Conservation (phyloP, 2,113 vertebrate genomes). For the Chamaea fasciata region DNA sequence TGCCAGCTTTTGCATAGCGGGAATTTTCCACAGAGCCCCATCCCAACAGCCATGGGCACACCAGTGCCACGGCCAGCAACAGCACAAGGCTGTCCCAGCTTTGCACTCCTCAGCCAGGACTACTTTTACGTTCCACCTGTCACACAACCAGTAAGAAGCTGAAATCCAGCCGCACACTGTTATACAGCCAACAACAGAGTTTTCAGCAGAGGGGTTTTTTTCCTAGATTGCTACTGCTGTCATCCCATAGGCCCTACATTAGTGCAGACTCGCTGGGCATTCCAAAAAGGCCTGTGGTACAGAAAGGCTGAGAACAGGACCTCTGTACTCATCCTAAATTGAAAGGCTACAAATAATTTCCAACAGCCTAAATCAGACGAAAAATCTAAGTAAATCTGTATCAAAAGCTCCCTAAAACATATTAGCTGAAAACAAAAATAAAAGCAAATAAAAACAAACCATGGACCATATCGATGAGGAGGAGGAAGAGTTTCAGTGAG, state of each 20-base stretch:
- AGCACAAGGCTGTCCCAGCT: background rate
- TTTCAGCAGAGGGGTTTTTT: background rate
- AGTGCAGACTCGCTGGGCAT: background rate
- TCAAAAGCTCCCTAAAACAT: background rate
- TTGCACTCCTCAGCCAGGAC: background rate
- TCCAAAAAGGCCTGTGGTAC: background rate
- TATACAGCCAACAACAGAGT: background rate
- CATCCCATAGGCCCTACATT: background rate
- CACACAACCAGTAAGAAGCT: background rate
- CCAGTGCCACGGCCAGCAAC: background rate
- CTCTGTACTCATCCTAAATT: background rate
- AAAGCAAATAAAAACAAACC: background rate
- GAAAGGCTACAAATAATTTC: background rate
- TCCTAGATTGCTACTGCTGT: background rate
- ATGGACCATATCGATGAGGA: background rate
- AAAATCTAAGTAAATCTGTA: background rate
- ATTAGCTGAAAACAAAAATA: background rate
- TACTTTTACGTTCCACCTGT: background rate
- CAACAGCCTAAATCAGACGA: background rate
- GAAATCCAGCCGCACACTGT: background rate
- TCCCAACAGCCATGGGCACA: accelerated
- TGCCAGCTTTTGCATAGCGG: background rate
- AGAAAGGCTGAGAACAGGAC: background rate
- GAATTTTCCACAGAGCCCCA: background rate
- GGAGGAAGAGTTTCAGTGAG: background rate